These are phyloP conservation scores for Sebastes aleutianus DNA, from an alignment of 2,797 vertebrate genomes.

Conservation along the genomic window DNA sequence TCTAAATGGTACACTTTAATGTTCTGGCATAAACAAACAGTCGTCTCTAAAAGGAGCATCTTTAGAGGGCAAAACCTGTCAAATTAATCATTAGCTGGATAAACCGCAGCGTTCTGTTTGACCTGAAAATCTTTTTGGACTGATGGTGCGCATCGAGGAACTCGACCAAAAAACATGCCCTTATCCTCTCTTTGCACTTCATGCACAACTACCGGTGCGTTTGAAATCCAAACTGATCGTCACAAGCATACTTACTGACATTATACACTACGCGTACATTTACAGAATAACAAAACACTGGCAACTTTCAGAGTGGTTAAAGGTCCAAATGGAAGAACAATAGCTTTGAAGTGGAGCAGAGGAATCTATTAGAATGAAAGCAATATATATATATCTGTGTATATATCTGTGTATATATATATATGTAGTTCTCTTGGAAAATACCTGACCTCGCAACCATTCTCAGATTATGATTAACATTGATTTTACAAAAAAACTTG, in stretches of 20 bases:
- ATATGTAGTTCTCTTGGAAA: background rate
- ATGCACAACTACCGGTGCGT: conserved; percentile 78
- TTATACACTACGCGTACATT: conserved; percentile 44
- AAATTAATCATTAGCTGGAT: conserved; percentile 72
- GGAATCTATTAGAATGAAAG: background rate
- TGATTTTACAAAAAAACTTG: background rate
- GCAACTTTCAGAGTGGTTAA: background rate
- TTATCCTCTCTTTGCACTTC: conserved; percentile 79
- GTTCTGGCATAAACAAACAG: conserved; percentile 57
- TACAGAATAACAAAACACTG: conserved; percentile 35
- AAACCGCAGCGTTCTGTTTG: conserved; percentile 63
- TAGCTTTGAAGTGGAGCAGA: background rate
- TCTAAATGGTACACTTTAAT: conserved; percentile 34
- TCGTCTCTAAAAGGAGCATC: conserved; percentile 28
- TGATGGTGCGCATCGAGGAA: conserved; percentile 76
- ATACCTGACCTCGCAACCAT: background rate
- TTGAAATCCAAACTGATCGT: conserved; percentile 75
- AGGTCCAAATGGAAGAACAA: background rate
- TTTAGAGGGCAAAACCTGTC: conserved; percentile 68
- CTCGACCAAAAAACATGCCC: conserved; percentile 73
- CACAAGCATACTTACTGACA: conserved; percentile 44
- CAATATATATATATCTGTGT: too few species aligned
- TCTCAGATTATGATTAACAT: background rate
- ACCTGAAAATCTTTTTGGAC: conserved; percentile 75
- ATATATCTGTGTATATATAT: too few species aligned